Evolutionary conservation across 2,888 invertebrate species (phyloP).

Genomic region (Mantis religiosa): DNA sequence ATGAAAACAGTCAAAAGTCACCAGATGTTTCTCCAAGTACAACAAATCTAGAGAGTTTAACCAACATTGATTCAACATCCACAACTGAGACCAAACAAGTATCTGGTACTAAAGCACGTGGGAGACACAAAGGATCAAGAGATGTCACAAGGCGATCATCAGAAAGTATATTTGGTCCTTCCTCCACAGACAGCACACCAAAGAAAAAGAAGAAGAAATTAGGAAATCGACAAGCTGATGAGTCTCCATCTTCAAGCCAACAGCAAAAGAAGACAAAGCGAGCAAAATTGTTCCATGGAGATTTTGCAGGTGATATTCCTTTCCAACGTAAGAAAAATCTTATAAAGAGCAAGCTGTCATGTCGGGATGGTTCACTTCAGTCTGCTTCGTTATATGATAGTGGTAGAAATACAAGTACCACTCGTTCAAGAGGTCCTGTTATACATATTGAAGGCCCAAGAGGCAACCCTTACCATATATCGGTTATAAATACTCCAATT

Average conservation of each 20-base stretch:
- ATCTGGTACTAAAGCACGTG: slow-evolving; percentile 10
- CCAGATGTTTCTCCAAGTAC: slow-evolving; percentile 10
- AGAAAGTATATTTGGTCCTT: slow-evolving; percentile 19
- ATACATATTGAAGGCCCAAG: slow-evolving; percentile 71
- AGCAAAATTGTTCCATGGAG: slow-evolving; percentile 54
- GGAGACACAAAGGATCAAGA: slow-evolving; percentile 27
- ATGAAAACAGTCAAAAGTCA: neutral
- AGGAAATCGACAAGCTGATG: slow-evolving; percentile 27
- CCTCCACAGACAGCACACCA: slow-evolving; percentile 31
- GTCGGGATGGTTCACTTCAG: slow-evolving; percentile 7
- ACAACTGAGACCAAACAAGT: slow-evolving; percentile 2
- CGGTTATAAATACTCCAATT: slow-evolving; percentile 63
- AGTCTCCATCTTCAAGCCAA: slow-evolving; percentile 27
- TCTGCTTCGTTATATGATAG: slow-evolving; percentile 33
- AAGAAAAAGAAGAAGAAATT: slow-evolving; percentile 34
- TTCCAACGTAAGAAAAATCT: slow-evolving; percentile 41
- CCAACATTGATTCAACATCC: slow-evolving; percentile 20
- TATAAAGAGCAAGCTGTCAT: slow-evolving; percentile 2
- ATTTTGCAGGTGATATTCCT: slow-evolving; percentile 38
- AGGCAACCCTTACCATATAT: slow-evolving; percentile 62
- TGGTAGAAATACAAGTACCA: slow-evolving; percentile 28
- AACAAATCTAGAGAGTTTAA: slow-evolving; percentile 29
- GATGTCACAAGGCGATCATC: slow-evolving; percentile 24
- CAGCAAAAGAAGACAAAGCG: slow-evolving; percentile 43
- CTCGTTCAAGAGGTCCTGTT: slow-evolving; percentile 65